These are phyloP conservation scores for Pseudomyrmex dendroicus DNA, from an alignment of 1,140 invertebrate genomes.

Conservation along the genomic window DNA sequence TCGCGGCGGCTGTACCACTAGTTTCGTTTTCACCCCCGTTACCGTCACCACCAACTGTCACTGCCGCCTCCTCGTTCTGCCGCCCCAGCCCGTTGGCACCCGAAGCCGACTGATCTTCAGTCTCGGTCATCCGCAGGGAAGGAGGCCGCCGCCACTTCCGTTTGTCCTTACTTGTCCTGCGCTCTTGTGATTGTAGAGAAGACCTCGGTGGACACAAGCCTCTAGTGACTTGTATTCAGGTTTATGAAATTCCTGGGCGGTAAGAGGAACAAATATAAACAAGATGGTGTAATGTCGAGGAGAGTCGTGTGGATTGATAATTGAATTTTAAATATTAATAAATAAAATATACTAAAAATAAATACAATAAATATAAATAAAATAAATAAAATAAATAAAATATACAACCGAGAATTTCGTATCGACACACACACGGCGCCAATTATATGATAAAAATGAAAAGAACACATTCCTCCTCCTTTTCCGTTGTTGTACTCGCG, in stretches of 20 bases:
- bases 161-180: conserved; percentile 7
- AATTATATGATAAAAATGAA: neutral
- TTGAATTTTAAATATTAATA: no score
- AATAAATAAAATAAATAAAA: no score
- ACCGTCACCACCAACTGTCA: conserved; percentile 42
- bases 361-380: no score
- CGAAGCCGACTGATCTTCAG: conserved; percentile 77
- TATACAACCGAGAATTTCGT: no score
- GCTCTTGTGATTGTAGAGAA: conserved; percentile 9
- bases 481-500: no score
- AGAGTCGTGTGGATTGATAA: no score
- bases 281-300: no score
- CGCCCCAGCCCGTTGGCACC: conserved; percentile 76
- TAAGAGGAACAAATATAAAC: no score
- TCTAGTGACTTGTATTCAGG: no score
- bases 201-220: neutral
- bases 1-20: conserved; percentile 46
- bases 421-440: no score
- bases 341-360: no score
- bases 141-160: conserved; percentile 56
- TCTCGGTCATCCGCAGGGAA: conserved; percentile 75
- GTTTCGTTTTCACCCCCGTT: neutral
- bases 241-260: no score
- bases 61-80: conserved; percentile 68
- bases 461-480: neutral